Percentiles rank a stretch among this genome's conserved stretches.
phyloP scores from a whole-genome alignment of 2,888 invertebrate genomes.

The Pherbina coryleti region DNA sequence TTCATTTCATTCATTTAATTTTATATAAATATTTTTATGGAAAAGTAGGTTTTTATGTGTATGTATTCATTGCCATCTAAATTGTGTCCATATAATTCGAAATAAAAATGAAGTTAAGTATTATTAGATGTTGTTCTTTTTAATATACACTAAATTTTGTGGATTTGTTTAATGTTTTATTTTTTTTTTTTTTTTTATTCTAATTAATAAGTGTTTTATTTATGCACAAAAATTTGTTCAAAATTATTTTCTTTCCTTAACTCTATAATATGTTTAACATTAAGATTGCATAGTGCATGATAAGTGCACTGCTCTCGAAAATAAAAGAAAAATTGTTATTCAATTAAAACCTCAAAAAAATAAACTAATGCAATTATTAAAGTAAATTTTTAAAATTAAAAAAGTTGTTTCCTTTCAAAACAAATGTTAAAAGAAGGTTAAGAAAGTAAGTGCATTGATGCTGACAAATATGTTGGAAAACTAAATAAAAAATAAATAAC shows the following conservation, averaged over 20 bases:
- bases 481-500: too few relatives aligned
- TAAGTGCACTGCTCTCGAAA: neutral
- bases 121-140: constrained; percentile 12
- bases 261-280: neutral
- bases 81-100: constrained; percentile 1
- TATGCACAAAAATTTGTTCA: neutral
- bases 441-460: too few relatives aligned
- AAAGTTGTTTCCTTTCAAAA: neutral
- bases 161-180: neutral
- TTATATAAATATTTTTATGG: constrained; percentile 19
- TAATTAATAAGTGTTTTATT: neutral
- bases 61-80: neutral
- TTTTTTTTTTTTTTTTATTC: too few relatives aligned
- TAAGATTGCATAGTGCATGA: neutral
- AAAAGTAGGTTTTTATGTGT: constrained; percentile 15
- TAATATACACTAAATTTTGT: neutral
- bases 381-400: constrained; percentile 32
- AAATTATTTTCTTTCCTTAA: neutral
- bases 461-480: too few relatives aligned
- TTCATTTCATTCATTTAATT: constrained; percentile 13
- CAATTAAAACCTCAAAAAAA: constrained; percentile 22
- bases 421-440: neutral
- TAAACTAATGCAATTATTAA: constrained; percentile 12
- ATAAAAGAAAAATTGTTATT: neutral
- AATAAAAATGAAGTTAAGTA: constrained; percentile 29